Conservation (phyloP, 2,888 invertebrate species). For the Hartigia nigra region DNA sequence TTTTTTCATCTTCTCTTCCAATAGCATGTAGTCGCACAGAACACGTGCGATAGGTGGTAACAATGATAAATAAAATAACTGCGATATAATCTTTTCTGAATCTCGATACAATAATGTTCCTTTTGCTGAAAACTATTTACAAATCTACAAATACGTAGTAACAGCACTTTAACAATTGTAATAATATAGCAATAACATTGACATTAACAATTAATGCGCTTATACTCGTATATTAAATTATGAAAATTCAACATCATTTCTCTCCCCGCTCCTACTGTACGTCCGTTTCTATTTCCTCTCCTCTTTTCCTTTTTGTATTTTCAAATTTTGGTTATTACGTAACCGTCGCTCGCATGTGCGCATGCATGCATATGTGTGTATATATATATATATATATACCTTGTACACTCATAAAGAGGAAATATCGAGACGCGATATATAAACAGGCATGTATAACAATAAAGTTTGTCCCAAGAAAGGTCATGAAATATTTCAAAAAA, state of each 20-base stretch:
- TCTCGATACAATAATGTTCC: constrained; percentile 8
- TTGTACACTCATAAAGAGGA: not conserved
- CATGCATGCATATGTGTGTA: not conserved
- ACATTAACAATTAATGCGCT: constrained; percentile 6
- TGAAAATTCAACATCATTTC: constrained; percentile 15
- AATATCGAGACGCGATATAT: not conserved
- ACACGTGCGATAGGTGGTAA: not conserved
- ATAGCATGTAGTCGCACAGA: not conserved
- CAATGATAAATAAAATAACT: not conserved
- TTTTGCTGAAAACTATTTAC: constrained; percentile 9
- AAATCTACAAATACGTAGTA: constrained; percentile 11
- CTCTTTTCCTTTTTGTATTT: not conserved
- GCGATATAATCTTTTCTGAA: not conserved
- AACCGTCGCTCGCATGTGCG: not conserved
- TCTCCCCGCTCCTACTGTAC: not conserved
- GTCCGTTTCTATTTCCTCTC: not conserved
- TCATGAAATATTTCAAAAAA: constrained; percentile 34
- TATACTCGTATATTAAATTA: constrained; percentile 24
- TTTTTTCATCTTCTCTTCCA: constrained; percentile 13
- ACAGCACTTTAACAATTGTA: constrained; percentile 14
- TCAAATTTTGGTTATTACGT: not conserved
- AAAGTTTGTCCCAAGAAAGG: not conserved
- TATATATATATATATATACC: not conserved
- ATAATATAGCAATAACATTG: constrained; percentile 20
- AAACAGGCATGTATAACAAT: not conserved